phyloP scores from a whole-genome alignment of 2,888 invertebrate genomes.

The Caenorhabditis auriculariae region DNA sequence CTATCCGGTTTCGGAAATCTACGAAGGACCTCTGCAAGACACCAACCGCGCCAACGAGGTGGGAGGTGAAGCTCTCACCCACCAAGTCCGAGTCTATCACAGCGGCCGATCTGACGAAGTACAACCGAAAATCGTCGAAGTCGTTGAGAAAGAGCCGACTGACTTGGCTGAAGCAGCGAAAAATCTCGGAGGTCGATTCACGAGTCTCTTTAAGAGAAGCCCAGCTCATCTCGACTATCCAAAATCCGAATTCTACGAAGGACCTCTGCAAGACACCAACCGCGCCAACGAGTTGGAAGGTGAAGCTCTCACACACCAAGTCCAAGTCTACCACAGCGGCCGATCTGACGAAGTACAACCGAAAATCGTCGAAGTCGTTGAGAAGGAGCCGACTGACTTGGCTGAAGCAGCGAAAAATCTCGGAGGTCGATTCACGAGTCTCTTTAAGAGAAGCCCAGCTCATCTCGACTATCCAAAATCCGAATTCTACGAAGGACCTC shows the following conservation, averaged over 20 bases:
- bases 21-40: conserved; percentile 10
- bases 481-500: conserved; percentile 22
- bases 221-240: conserved; percentile 34
- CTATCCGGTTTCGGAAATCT: conserved; percentile 15
- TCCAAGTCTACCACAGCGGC: conserved; percentile 21
- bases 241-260: conserved; percentile 25
- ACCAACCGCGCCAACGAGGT: conserved; percentile 9
- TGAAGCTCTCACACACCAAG: conserved; percentile 26
- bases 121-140: conserved; percentile 3
- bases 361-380: conserved; percentile 4
- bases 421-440: conserved; percentile 12
- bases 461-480: conserved; percentile 25
- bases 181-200: too few relatives aligned
- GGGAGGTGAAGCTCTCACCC: conserved; percentile 5
- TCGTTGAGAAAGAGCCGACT: conserved; percentile 1
- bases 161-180: too few relatives aligned
- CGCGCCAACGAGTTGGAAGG: conserved; percentile 21
- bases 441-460: conserved; percentile 17
- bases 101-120: conserved; percentile 7
- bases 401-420: conserved; percentile 8
- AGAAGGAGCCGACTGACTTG: conserved; percentile 10
- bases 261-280: conserved; percentile 25
- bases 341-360: conserved; percentile 13
- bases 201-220: conserved; percentile 32
- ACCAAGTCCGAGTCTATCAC: conserved; percentile 23